These are phyloP conservation scores for Todus mexicanus DNA, from an alignment of 2,797 vertebrate genomes.

Conservation along the genomic window DNA sequence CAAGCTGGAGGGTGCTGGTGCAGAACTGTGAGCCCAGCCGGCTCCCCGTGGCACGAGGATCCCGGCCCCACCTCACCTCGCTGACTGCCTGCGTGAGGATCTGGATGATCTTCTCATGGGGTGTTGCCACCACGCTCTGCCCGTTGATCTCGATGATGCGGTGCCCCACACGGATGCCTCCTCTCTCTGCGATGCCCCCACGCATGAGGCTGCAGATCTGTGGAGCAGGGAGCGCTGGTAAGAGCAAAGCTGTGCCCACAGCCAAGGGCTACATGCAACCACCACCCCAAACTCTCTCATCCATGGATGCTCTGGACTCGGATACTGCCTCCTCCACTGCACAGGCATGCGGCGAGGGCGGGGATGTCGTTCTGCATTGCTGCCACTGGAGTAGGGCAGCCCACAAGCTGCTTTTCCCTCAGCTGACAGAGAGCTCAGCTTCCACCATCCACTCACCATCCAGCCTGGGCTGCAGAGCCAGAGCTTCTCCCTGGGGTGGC, in stretches of 20 bases:
- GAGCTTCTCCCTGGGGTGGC: background rate
- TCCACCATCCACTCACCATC: background rate
- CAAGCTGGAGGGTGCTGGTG: background rate
- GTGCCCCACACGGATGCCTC: constrained; percentile 93
- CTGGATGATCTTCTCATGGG: constrained; percentile 91
- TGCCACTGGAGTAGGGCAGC: background rate
- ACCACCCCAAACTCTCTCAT: background rate
- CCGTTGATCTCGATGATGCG: constrained; percentile 98
- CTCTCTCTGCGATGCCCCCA: constrained; percentile 91
- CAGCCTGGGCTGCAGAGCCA: background rate
- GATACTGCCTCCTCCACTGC: background rate
- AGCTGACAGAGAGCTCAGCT: background rate
- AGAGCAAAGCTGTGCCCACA: background rate
- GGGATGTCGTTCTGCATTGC: background rate
- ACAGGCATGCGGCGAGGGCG: rapidly evolving
- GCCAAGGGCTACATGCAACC: background rate
- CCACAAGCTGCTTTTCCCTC: background rate
- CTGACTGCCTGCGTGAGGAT: constrained; percentile 86
- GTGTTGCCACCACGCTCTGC: constrained; percentile 92
- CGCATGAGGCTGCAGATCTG: constrained; percentile 98
- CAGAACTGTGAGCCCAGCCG: background rate
- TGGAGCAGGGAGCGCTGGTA: rapidly evolving
- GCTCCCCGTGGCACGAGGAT: rapidly evolving
- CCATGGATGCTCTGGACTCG: background rate
- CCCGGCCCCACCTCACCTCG: constrained; percentile 75